Evolutionary conservation across 2,113 vertebrate species (phyloP), one percentile per base, ranked within the genome.

Genomic region (Addax nasomaculatus): DNA sequence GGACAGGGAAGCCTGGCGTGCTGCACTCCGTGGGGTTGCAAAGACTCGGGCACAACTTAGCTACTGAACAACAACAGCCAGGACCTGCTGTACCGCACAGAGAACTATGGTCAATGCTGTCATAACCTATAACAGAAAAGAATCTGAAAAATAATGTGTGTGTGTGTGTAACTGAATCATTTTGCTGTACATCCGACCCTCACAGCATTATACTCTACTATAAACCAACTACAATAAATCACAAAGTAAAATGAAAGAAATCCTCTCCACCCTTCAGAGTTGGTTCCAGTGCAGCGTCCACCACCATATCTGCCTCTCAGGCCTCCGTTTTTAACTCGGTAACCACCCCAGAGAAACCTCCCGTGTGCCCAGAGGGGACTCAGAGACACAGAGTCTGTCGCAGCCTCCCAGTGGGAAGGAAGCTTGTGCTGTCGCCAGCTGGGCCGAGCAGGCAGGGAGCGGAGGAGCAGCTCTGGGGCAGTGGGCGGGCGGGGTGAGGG

Each of bases 351-450:
- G 19, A 30, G 11, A 51, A 27, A 1, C 6, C 13, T 2, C 3
- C 0, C 2, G 0, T 2, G 27, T 14, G 10, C 49, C 27, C 0
- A 12, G 53, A 3, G 4, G 16, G 39, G 21, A 33, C 17, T 5
- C 6, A 0, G 1, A 39, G 70, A 25, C 0, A 1, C 14, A 0
- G 36, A 0, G 2, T 6, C 25, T n/a, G 5, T 3, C 2, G 1
- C 23, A 23, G 79, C 23, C 30, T 25, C 8, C 7, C 3, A 1
- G 62, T 7, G 10, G 9, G 43, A 43, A 60, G 58, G 13, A 16
- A 3, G 30, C 39, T 6, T 0, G 27, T 3, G 1, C 19, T 7
- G 0, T 0, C 0, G 19, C 0, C 2, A 4, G 4, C 19, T 5
- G 19, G 7, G 21, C 12, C 2, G 0, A 25, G 6, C 23, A 2